Percentiles rank a stretch among this genome's conserved stretches.
These are phyloP conservation scores for Spongilla lacustris DNA, from an alignment of 37 sponge, comb jelly and placozoan species.

Conservation along the genomic window DNA sequence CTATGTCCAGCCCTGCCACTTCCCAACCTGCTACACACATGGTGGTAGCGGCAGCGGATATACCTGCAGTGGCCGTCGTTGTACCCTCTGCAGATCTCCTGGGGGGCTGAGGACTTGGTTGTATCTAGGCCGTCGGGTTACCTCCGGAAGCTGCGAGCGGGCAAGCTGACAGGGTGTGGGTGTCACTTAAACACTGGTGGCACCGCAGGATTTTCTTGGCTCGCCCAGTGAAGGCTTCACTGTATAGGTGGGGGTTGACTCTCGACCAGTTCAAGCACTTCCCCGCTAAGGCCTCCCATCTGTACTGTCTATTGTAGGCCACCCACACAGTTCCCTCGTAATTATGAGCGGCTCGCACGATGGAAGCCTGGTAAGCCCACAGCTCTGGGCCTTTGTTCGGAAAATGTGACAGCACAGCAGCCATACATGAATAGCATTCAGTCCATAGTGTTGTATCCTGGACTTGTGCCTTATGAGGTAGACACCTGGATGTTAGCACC, in stretches of 20 bases:
- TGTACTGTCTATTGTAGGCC: neutral
- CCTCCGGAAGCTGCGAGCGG: neutral
- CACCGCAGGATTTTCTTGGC: constrained; percentile 2
- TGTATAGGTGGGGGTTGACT: neutral
- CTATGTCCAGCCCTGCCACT: neutral
- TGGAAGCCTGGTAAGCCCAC: constrained; percentile 14
- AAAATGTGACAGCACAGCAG: neutral
- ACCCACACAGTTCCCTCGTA: constrained; percentile 13
- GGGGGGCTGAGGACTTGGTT: neutral
- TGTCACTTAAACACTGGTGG: neutral
- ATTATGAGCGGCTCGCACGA: neutral
- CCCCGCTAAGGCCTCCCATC: constrained; percentile 6
- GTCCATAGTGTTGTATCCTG: neutral
- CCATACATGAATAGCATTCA: constrained; percentile 3
- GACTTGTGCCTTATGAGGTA: neutral
- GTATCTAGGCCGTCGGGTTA: neutral
- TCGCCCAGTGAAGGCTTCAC: constrained; percentile 3
- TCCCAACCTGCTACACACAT: constrained; percentile 2
- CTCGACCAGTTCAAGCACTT: constrained; percentile 9
- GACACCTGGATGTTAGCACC: neutral
- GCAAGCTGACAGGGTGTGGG: neutral
- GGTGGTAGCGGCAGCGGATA: constrained; percentile 10
- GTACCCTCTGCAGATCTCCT: constrained; percentile 18
- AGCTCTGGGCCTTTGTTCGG: constrained; percentile 14
- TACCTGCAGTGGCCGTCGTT: constrained; percentile 21